These are phyloP conservation scores for Cylloceria caligata DNA, from an alignment of 2,888 invertebrate species.

Conservation along the genomic window DNA sequence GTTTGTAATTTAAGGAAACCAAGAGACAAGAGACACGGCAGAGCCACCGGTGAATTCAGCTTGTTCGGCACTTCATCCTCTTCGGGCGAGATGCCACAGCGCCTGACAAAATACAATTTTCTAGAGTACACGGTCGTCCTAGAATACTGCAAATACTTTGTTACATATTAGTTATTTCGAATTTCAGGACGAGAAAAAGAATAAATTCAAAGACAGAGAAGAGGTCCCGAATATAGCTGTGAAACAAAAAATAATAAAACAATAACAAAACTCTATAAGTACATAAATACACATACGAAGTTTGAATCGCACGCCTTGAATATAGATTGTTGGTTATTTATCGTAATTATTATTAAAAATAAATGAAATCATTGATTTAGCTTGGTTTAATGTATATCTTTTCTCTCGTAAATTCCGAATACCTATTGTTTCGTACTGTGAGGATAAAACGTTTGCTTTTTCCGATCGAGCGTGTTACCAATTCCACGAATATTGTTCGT, in stretches of 20 bases:
- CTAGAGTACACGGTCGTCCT: slow-evolving; percentile 12
- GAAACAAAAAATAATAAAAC: slow-evolving; percentile 44
- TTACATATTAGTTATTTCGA: slow-evolving; percentile 69
- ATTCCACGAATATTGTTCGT: not conserved
- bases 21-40: not conserved
- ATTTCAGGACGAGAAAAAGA: slow-evolving; percentile 69
- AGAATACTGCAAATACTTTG: slow-evolving; percentile 27
- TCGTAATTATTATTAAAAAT: slow-evolving; percentile 74
- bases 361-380: slow-evolving; percentile 73
- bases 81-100: slow-evolving; percentile 14
- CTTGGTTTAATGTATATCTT: slow-evolving; percentile 64
- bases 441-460: slow-evolving; percentile 25
- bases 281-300: slow-evolving; percentile 58
- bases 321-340: slow-evolving; percentile 80
- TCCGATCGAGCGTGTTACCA: not conserved
- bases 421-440: not conserved
- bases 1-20: slow-evolving; percentile 16
- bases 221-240: slow-evolving; percentile 53
- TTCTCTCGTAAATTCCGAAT: slow-evolving; percentile 29
- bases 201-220: slow-evolving; percentile 52
- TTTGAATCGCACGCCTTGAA: slow-evolving; percentile 74
- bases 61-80: slow-evolving; percentile 17
- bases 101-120: not conserved
- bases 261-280: slow-evolving; percentile 35
- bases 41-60: slow-evolving; percentile 5